Evolutionary conservation across 2,797 vertebrate species (phyloP).

Genomic region (Microtus californicus): DNA sequence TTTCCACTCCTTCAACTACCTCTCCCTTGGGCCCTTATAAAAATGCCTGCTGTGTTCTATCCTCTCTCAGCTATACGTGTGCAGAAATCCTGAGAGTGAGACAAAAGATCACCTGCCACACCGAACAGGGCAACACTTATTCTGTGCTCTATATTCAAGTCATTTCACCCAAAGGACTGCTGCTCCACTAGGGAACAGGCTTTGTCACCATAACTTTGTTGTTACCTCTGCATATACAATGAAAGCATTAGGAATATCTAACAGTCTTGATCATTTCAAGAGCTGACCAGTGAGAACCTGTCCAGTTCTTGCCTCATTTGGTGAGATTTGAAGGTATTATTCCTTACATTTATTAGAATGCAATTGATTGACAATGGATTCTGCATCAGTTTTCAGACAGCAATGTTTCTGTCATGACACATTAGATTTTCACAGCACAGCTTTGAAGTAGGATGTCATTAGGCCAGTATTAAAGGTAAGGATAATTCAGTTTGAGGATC

Average conservation of each 20-base stretch:
- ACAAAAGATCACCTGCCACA: neutral
- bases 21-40: constrained; percentile 13
- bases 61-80: neutral
- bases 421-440: neutral
- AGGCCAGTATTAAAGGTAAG: neutral
- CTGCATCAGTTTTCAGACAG: neutral
- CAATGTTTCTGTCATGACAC: neutral
- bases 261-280: neutral
- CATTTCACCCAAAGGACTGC: neutral
- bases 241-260: neutral
- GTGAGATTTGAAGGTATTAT: neutral
- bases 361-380: neutral
- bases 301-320: neutral
- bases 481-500: neutral
- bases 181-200: rapidly evolving
- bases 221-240: neutral
- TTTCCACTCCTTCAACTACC: neutral
- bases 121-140: neutral
- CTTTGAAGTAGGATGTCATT: neutral
- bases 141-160: neutral
- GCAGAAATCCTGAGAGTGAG: constrained; percentile 48
- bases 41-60: constrained; percentile 33
- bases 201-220: neutral
- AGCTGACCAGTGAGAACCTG: neutral
- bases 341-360: neutral